These are phyloP conservation scores for Melieria crassipennis DNA, from an alignment of 2,888 invertebrate species.

Conservation along the genomic window DNA sequence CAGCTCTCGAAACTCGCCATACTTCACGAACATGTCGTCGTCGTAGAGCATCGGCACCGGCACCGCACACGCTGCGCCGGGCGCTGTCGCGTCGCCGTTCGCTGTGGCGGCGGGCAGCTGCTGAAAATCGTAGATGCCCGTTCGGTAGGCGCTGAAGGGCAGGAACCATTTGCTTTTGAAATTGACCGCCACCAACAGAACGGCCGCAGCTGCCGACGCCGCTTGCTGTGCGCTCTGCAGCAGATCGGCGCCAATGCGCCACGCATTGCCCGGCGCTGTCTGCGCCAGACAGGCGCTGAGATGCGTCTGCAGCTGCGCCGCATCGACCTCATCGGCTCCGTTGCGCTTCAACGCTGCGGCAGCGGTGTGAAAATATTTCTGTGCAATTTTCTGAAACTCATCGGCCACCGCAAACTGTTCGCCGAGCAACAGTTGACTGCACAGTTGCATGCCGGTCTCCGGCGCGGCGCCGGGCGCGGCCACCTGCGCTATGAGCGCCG, in stretches of 20 bases:
- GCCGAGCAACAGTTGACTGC: conserved; percentile 48
- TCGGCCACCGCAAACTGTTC: conserved; percentile 45
- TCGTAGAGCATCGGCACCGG: conserved; percentile 71
- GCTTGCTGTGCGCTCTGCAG: conserved; percentile 39
- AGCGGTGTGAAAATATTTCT: conserved; percentile 57
- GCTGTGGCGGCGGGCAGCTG: conserved; percentile 75
- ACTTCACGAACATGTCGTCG: conserved; percentile 68
- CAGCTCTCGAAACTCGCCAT: conserved; percentile 66
- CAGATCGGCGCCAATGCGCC: conserved; percentile 3
- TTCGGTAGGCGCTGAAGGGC: conserved; percentile 58
- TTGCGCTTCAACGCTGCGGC: conserved; percentile 60
- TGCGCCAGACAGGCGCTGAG: conserved; percentile 17
- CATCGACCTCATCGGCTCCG: conserved; percentile 51
- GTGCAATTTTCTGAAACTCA: conserved; percentile 58
- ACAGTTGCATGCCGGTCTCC: conserved; percentile 71
- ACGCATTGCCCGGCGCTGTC: conserved; percentile 11
- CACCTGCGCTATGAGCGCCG: conserved; percentile 45
- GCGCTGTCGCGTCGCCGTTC: conserved; percentile 68
- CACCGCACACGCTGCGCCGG: conserved; percentile 39
- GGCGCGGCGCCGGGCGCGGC: conserved; percentile 32
- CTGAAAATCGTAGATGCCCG: conserved; percentile 58
- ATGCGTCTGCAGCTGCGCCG: conserved; percentile 27
- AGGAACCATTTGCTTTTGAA: conserved; percentile 59
- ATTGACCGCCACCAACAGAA: conserved; percentile 50
- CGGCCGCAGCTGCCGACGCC: conserved; percentile 45